Base-by-base conservation (phyloP, 2,797 vertebrate species). In the Helicolenus hilgendorfi region DNA sequence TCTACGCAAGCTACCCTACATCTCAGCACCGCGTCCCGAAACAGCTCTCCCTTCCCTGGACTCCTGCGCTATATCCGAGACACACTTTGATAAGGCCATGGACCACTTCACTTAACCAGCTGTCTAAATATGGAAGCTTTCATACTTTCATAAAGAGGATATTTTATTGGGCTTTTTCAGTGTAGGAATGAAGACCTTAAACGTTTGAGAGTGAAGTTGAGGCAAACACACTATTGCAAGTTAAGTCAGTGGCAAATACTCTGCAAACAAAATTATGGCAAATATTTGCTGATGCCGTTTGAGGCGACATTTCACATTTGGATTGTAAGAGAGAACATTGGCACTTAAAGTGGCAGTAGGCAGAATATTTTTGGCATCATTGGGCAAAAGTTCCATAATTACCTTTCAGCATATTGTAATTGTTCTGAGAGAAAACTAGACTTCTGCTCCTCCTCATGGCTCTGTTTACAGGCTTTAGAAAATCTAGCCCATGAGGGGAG, bases 51-150 rank as follows among this genome's bases (percentile, higher is more conserved):
- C 68, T 68, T 87, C 90, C 89, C 83, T 83, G 7, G 81, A 90
- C 90, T 90, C 81, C 72, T 93, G 85, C 38, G 74, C 89, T 85
- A 91, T 62, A 94, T 94, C 78, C 71, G 73, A 91, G 68, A 55
- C 27, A 81, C 29, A 78, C 69, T 70, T 69, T 89, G 74, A 89
- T 87, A 88, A 74, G 76, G 63, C 29, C 68, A 36, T 38, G 72
- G 81, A 81, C 84, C 85, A 79, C 70, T 84, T 77, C n/a, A 68
- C 29, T 59, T 18, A 15, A 56, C 13, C 81, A 86, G 84, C 81
- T 76, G 55, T 85, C 71, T 83, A 83, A 86, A 92, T 67, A 89
- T 49, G 31, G 49, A 13, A 62, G 4, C 4, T 45, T 86, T 71
- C 60, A 20, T 56, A 36, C n/a, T 49, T 87, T 71, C 22, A 38